Evolutionary conservation across 2,113 vertebrate genomes (phyloP), one percentile per base, ranked within the genome.

Genomic region (Crotalus viridis): DNA sequence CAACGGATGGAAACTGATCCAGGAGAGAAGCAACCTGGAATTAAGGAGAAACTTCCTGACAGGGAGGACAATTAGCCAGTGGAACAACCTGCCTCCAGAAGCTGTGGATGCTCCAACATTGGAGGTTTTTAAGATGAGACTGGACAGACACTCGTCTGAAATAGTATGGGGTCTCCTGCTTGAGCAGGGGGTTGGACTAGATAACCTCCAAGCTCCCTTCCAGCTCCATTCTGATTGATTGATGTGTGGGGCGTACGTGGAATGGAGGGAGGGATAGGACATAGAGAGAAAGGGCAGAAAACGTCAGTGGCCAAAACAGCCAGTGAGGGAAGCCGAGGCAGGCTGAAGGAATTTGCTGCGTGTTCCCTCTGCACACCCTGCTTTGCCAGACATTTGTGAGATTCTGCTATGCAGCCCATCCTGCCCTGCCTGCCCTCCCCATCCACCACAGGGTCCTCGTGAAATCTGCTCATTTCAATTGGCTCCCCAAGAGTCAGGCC

Each of bases 401-500:
- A 86, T 57, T 24, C 81, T 87, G 43, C 15, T 4, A n/a, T 51
- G 39, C 39, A 26, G 19, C 26, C 26, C 1, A 21, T 17, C 51
- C 43, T 51, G 12, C 21, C n/a, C 15, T 74, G 0, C 5, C 4
- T 3, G 13, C 17, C 46, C 59, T 59, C 8, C 43, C 59, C 28
- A 8, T 12, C 3, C 6, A 13, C 51, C 13, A 4, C n/a, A 9
- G 10, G 10, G 10, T 24, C 8, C 39, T 39, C 5, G 8, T 48
- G 33, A 92, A 94, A 95, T 94, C 92, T 17, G 2, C 95, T 55
- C 92, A 87, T 92, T 94, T 93, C 51, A 69, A 39, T 28, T 0
- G 0, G 97, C 94, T 94, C 94, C 86, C 6, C 12, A 10, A 0
- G 90, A 96, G 93, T 97, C 97, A 97, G 96, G 92, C 97, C 97